Conservation (phyloP, 1,140 invertebrate species). For the Myzus persicae region DNA sequence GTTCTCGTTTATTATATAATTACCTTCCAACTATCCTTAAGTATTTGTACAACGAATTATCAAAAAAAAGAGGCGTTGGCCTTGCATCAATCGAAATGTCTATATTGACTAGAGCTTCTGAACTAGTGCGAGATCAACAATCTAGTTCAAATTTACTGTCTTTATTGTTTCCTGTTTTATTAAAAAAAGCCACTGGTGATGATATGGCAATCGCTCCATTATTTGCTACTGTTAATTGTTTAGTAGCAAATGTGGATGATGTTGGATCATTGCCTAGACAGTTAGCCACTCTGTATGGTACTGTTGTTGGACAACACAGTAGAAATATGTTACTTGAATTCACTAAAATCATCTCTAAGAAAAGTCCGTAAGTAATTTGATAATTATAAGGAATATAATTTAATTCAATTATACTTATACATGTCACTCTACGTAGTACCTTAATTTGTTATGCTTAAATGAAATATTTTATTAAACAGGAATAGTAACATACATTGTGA, state of each 20-base stretch:
- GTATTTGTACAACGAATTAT: slow-evolving; percentile 49
- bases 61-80: slow-evolving; percentile 45
- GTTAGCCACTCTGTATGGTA: slow-evolving; percentile 73
- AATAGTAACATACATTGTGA: slow-evolving; percentile 58
- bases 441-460: neutral
- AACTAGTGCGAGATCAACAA: slow-evolving; percentile 49
- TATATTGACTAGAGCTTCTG: slow-evolving; percentile 52
- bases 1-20: slow-evolving; percentile 44
- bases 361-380: slow-evolving; percentile 40
- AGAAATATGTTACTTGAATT: slow-evolving; percentile 67
- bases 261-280: slow-evolving; percentile 73
- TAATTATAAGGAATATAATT: neutral
- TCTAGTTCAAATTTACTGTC: slow-evolving; percentile 68
- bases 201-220: slow-evolving; percentile 73
- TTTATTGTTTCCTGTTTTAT: slow-evolving; percentile 78
- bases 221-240: slow-evolving; percentile 76
- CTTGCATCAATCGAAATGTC: slow-evolving; percentile 54
- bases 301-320: slow-evolving; percentile 68
- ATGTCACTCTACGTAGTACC: neutral
- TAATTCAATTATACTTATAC: neutral
- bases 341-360: slow-evolving; percentile 47
- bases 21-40: slow-evolving; percentile 43
- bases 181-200: slow-evolving; percentile 69
- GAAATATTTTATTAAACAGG: slow-evolving; percentile 14
- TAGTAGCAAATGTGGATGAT: slow-evolving; percentile 74